phyloP scores from a whole-genome alignment of 1,140 invertebrate genomes.

The Zaprionus africanus region DNA sequence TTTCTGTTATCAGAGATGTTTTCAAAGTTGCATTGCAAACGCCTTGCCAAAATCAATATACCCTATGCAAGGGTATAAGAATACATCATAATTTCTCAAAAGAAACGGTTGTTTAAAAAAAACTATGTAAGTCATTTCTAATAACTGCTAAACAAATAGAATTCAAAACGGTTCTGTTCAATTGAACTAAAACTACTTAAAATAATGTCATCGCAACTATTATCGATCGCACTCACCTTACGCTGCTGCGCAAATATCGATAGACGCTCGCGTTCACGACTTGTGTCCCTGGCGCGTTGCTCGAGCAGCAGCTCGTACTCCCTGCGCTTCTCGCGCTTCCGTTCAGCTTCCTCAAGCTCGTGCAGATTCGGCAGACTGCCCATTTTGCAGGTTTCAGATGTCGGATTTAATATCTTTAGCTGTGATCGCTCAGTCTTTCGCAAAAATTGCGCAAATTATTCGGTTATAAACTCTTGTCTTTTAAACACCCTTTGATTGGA shows the following conservation, averaged over 20 bases:
- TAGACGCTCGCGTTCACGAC: slow-evolving; percentile 76
- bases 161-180: neutral
- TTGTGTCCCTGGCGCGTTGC: slow-evolving; percentile 73
- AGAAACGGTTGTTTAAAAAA: too few relatives aligned
- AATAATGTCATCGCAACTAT: neutral
- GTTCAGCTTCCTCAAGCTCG: slow-evolving; percentile 84
- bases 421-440: slow-evolving; percentile 4
- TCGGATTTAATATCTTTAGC: neutral
- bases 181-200: neutral
- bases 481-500: neutral
- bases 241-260: slow-evolving; percentile 66
- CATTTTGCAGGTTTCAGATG: slow-evolving; percentile 81
- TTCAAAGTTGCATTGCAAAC: too few relatives aligned
- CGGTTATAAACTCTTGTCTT: neutral
- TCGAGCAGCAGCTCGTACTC: slow-evolving; percentile 81
- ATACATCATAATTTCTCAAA: too few relatives aligned
- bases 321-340: slow-evolving; percentile 78
- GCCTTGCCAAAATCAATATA: too few relatives aligned
- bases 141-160: too few relatives aligned
- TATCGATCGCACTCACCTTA: slow-evolving; percentile 62
- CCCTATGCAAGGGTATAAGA: too few relatives aligned
- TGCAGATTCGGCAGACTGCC: slow-evolving; percentile 88
- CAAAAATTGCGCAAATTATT: slow-evolving; percentile 16
- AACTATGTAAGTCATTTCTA: too few relatives aligned
- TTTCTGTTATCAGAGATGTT: too few relatives aligned